A percentile compares a stretch with the other conserved stretches of the same genome.
phyloP scores from a whole-genome alignment of 1,140 invertebrate species.

The Drosophila trapezifrons region DNA sequence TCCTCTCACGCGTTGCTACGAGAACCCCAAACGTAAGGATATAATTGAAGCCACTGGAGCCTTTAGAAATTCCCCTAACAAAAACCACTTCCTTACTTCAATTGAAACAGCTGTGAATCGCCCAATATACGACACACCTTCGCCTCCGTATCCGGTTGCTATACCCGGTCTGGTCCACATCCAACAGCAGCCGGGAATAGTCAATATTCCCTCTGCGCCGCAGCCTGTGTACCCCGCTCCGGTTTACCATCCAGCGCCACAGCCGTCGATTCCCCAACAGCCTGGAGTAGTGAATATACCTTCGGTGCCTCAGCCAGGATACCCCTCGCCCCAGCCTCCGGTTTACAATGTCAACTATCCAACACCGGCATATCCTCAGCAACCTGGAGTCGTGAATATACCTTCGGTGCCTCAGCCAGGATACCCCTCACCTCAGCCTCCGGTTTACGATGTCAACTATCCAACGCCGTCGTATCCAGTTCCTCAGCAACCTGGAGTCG shows the following conservation, averaged over 20 bases:
- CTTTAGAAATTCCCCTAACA: slow-evolving; percentile 8
- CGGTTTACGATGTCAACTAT: slow-evolving; percentile 43
- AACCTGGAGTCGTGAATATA: slow-evolving; percentile 52
- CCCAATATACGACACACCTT: slow-evolving; percentile 59
- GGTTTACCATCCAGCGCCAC: slow-evolving; percentile 13
- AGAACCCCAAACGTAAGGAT: slow-evolving; percentile 84
- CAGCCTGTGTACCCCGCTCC: slow-evolving; percentile 27
- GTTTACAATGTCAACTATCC: slow-evolving; percentile 22
- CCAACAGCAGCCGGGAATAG: slow-evolving; percentile 18
- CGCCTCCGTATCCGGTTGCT: slow-evolving; percentile 62
- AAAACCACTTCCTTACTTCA: neutral
- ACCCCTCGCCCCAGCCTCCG: slow-evolving; percentile 14
- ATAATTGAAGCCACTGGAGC: neutral
- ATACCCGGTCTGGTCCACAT: slow-evolving; percentile 60
- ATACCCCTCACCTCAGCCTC: slow-evolving; percentile 25
- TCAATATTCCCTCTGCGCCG: slow-evolving; percentile 34
- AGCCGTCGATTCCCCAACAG: slow-evolving; percentile 63
- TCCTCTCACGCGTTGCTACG: slow-evolving; percentile 87
- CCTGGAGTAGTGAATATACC: slow-evolving; percentile 87
- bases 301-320: slow-evolving; percentile 20
- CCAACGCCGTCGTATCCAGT: slow-evolving; percentile 15
- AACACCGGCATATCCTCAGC: slow-evolving; percentile 8
- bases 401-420: slow-evolving; percentile 35
- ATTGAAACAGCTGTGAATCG: slow-evolving; percentile 16
- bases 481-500: slow-evolving; percentile 22